These are phyloP conservation scores for Odontomachus brunneus DNA, from an alignment of 1,140 invertebrate genomes.

Conservation along the genomic window DNA sequence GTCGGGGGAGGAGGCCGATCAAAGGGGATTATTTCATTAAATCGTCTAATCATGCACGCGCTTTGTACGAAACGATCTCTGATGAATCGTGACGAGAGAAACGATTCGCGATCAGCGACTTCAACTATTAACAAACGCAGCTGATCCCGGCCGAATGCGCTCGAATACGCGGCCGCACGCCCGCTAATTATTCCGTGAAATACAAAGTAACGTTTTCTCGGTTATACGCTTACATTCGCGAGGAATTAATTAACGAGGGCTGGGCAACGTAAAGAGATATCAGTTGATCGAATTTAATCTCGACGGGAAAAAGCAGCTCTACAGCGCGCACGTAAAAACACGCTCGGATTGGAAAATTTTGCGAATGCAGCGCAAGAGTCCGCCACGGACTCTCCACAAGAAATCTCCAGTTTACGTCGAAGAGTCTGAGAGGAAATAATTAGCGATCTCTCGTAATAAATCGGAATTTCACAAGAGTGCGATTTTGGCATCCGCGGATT, in stretches of 20 bases:
- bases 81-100: conserved; percentile 50
- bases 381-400: too few species aligned
- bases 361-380: too few species aligned
- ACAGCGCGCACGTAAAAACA: too few species aligned
- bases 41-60: conserved; percentile 81
- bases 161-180: background rate
- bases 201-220: background rate
- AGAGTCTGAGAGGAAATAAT: too few species aligned
- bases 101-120: conserved; percentile 35
- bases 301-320: too few species aligned
- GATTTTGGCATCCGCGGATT: background rate
- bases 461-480: background rate
- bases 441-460: too few species aligned
- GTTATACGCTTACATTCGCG: background rate
- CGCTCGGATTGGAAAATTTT: too few species aligned
- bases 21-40: conserved; percentile 85
- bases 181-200: background rate
- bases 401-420: too few species aligned
- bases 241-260: background rate
- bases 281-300: too few species aligned
- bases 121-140: conserved; percentile 31
- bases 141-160: background rate
- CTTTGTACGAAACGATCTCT: conserved; percentile 59
- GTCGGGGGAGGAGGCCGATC: conserved; percentile 77
- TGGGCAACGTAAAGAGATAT: background rate